Evolutionary conservation across 2,113 vertebrate species (phyloP), one percentile per base, ranked within the genome.

Genomic region (Osmerus eperlanus): DNA sequence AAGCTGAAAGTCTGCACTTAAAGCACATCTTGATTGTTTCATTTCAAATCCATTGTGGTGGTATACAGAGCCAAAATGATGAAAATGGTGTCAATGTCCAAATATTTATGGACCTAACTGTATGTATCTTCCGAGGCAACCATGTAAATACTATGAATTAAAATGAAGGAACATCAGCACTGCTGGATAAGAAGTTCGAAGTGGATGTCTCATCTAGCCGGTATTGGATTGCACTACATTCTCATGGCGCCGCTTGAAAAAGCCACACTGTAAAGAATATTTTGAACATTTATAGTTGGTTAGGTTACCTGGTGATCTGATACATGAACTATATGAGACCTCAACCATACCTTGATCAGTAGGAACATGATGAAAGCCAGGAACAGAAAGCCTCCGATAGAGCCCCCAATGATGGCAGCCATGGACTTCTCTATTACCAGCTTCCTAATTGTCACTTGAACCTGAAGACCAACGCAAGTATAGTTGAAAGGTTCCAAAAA

Each of bases 261-360:
- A 87, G 56, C 85, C 85, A 78, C 83, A 87, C 85, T 87, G 72
- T 47, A 83, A 63, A 25, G 25, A 21, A 47, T 14, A 16, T 61
- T 54, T 51, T 41, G 6, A 21, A 55, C 15, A 13, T 8, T 36
- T 47, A 11, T 47, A 47, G 41, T 47, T 11, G 12, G 12, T 47
- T n/a, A n/a, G 41, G 41, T 12, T 47, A 47, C 41, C 41, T 21
- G 21, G 21, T 47, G 8, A 47, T 12, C 9, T 28, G 21, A 52
- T 54, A 9, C 47, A 3, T 16, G 58, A 19, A 36, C 12, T 59
- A 15, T 59, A 15, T 47, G 8, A 47, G 41, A 47, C 9, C 16
- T 16, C 18, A 36, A 41, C 29, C 65, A 18, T 76, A 87, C 85
- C 83, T 87, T 77, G 25, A 85, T 23, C 6, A 87, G 80, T 56